Percentiles rank a stretch among this genome's conserved stretches.
These are phyloP conservation scores for Crotophaga sulcirostris DNA, from an alignment of 2,113 vertebrate species.

Conservation along the genomic window DNA sequence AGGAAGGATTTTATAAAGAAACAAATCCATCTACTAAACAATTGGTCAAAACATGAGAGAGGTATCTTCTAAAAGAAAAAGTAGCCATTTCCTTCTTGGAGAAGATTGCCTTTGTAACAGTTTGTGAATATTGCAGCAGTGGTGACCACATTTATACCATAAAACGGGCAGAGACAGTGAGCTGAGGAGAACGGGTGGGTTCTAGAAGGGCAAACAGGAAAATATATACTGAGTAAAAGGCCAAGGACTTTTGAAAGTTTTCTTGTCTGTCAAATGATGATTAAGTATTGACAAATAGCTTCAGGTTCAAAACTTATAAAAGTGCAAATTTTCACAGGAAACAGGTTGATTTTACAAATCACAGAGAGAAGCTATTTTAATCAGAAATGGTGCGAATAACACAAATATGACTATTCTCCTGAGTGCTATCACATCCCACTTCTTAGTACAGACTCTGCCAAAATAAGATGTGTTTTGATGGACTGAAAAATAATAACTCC, in stretches of 20 bases:
- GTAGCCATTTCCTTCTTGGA: not conserved
- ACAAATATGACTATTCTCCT: constrained; percentile 61
- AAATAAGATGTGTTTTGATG: constrained; percentile 62
- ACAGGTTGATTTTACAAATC: constrained; percentile 43
- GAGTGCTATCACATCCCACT: constrained; percentile 65
- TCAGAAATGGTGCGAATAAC: constrained; percentile 59
- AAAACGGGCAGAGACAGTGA: not conserved
- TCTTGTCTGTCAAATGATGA: not conserved
- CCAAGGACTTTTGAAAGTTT: not conserved
- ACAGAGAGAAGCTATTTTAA: constrained; percentile 46
- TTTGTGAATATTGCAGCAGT: not conserved
- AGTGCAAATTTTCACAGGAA: not conserved
- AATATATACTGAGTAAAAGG: not conserved
- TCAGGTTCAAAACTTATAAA: not conserved
- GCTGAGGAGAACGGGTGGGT: not conserved
- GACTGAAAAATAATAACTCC: constrained; percentile 2
- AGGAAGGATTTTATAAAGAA: not conserved
- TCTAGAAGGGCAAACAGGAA: not conserved
- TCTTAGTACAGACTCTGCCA: constrained; percentile 40
- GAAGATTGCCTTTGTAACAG: not conserved
- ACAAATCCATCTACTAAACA: not conserved
- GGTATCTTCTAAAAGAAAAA: not conserved
- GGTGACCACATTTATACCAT: not conserved
- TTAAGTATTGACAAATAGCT: not conserved
- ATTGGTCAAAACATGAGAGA: not conserved